Percentiles rank a stretch among this genome's conserved stretches.
Conservation (phyloP, 2,113 vertebrate species). For the Entelurus aequoreus region DNA sequence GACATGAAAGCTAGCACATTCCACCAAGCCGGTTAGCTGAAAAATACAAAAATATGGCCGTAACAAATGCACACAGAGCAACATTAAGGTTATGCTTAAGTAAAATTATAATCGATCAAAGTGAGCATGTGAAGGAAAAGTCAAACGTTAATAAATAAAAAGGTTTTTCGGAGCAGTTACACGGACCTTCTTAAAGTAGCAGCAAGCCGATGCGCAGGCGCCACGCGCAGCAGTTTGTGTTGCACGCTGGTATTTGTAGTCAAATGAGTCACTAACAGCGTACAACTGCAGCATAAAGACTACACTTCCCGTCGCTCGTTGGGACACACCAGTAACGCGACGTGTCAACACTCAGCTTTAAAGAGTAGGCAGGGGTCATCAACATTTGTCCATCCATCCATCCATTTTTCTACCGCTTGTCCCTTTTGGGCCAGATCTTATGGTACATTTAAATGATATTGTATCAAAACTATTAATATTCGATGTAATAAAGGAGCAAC, state of each 20-base stretch:
- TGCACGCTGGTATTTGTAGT: conserved; percentile 52
- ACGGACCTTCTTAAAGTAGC: conserved; percentile 30
- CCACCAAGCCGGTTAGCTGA: neutral
- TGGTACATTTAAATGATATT: no score
- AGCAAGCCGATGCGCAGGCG: neutral
- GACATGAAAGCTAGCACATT: neutral
- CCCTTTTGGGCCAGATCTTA: no score
- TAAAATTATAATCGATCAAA: no score
- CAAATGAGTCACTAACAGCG: neutral
- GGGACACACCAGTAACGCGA: conserved; percentile 21
- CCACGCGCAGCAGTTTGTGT: neutral
- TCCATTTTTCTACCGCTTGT: no score
- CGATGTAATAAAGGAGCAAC: no score
- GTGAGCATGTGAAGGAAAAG: no score
- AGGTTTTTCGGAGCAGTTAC: neutral
- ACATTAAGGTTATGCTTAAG: neutral
- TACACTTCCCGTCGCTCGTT: conserved; percentile 45
- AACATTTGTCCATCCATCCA: no score
- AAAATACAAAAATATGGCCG: neutral
- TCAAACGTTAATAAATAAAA: neutral
- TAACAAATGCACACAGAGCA: neutral
- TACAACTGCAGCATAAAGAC: conserved; percentile 14
- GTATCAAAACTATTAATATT: no score
- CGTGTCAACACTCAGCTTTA: conserved; percentile 44
- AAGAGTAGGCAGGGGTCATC: no score